Evolutionary conservation across 2,113 vertebrate genomes (phyloP).

Genomic region (Gasterosteus aculeatus): DNA sequence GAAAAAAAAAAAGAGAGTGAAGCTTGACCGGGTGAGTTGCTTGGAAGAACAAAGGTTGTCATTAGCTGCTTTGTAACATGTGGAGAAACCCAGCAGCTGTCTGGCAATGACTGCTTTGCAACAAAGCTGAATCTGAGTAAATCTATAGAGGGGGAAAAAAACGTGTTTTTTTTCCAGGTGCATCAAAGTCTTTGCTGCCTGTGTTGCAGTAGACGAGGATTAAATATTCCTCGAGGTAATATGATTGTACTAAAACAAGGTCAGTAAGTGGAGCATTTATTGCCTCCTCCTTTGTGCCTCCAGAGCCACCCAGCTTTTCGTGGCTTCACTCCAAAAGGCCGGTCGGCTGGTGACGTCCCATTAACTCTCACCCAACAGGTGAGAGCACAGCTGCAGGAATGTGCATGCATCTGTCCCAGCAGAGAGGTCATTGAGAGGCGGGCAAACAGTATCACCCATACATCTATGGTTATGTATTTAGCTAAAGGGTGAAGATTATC

Average conservation of each 20-base stretch:
- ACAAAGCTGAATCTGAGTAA: conserved; percentile 18
- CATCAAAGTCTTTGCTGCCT: neutral
- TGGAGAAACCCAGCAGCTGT: conserved; percentile 58
- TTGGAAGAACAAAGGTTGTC: conserved; percentile 65
- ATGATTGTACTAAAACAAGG: conserved; percentile 50
- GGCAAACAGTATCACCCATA: neutral
- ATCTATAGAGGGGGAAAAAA: conserved; percentile 31
- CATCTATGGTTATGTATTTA: neutral
- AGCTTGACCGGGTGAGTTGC: conserved; percentile 37
- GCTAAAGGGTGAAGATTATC: neutral
- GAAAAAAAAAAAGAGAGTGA: conserved; percentile 2
- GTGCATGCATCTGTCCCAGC: conserved; percentile 68
- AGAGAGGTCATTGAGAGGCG: conserved; percentile 23
- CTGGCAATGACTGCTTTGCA: conserved; percentile 33
- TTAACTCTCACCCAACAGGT: conserved; percentile 73
- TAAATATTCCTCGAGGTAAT: conserved; percentile 29
- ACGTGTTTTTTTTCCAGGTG: conserved; percentile 3
- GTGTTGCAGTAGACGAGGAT: conserved; percentile 19
- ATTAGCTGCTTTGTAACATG: conserved; percentile 61
- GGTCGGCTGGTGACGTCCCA: conserved; percentile 51
- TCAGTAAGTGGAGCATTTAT: conserved; percentile 58
- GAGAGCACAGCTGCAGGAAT: conserved; percentile 74
- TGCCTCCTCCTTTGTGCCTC: conserved; percentile 30
- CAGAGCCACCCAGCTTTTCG: conserved; percentile 4
- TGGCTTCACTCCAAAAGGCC: conserved; percentile 20